A percentile compares a stretch with the other conserved stretches of the same genome.
phyloP scores from a whole-genome alignment of 2,113 vertebrate species.

The Australoheros scitulus region DNA sequence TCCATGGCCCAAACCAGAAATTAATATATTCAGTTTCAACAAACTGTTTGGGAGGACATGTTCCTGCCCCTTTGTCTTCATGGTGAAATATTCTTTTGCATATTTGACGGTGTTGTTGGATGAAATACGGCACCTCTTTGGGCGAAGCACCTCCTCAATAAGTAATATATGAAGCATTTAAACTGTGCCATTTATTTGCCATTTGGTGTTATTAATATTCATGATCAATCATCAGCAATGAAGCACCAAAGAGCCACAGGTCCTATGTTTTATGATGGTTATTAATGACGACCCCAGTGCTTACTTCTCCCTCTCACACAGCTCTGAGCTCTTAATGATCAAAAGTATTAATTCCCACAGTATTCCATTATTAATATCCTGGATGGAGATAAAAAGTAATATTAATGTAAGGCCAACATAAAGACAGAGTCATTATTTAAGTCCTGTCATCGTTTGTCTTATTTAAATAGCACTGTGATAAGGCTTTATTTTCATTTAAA shows the following conservation, averaged over 20 bases:
- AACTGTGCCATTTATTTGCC: conserved; percentile 59
- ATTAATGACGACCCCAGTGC: conserved; percentile 66
- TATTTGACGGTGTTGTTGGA: conserved; percentile 4
- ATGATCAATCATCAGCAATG: conserved; percentile 58
- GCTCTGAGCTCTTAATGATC: conserved; percentile 74
- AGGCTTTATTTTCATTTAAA: conserved; percentile 76
- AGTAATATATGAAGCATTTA: conserved; percentile 36
- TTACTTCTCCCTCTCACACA: conserved; percentile 51
- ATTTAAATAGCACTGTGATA: conserved; percentile 77
- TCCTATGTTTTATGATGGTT: conserved; percentile 59
- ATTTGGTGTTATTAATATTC: conserved; percentile 58
- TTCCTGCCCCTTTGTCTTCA: neutral
- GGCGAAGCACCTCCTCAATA: conserved; percentile 28
- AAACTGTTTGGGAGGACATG: neutral
- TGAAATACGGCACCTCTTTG: conserved; percentile 49
- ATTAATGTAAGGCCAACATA: conserved; percentile 74
- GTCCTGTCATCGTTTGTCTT: conserved; percentile 75
- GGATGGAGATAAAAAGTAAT: conserved; percentile 74
- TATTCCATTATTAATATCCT: conserved; percentile 82
- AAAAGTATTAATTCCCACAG: conserved; percentile 76
- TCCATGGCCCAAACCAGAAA: neutral
- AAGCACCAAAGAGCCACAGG: conserved; percentile 35
- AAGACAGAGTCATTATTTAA: conserved; percentile 74
- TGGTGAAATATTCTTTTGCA: neutral
- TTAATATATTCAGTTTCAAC: neutral